Conservation (phyloP, 2,797 vertebrate genomes). For the Mastacembelus armatus region DNA sequence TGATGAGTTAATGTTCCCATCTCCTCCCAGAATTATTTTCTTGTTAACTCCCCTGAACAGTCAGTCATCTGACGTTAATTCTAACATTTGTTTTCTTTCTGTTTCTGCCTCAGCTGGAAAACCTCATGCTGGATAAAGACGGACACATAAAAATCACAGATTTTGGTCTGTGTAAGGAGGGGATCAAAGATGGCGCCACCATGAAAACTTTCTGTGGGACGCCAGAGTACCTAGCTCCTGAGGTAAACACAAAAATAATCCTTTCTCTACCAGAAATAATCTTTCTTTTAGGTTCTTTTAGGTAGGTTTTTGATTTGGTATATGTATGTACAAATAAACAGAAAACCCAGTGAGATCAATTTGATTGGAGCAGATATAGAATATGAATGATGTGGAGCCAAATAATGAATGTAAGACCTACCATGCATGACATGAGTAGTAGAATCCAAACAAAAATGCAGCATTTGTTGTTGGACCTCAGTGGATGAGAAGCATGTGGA, state of each 20-base stretch:
- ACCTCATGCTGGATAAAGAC: slow-evolving; percentile 99
- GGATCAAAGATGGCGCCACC: slow-evolving; percentile 95
- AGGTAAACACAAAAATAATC: slow-evolving; percentile 80
- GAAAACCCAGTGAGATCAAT: not conserved
- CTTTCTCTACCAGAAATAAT: not conserved
- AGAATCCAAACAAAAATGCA: slow-evolving; percentile 36
- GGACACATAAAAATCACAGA: slow-evolving; percentile 99
- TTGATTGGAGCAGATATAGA: slow-evolving; percentile 1
- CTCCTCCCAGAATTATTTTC: not conserved
- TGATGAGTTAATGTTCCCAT: not conserved
- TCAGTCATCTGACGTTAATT: not conserved
- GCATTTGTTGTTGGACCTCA: slow-evolving; percentile 48
- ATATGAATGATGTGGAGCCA: not conserved
- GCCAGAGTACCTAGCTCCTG: slow-evolving; percentile 96
- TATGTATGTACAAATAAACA: not conserved
- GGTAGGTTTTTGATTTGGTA: not conserved
- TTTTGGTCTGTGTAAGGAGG: slow-evolving; percentile 98
- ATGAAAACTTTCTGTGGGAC: slow-evolving; percentile 99
- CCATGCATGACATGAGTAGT: slow-evolving; percentile 17
- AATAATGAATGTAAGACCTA: not conserved
- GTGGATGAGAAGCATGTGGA: slow-evolving; percentile 59
- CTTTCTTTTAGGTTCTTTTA: too few relatives aligned
- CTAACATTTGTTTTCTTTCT: slow-evolving; percentile 8
- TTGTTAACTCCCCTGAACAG: not conserved
- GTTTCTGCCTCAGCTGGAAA: slow-evolving; percentile 89